Evolutionary conservation across 2,797 vertebrate species (phyloP), one percentile per base, ranked within the genome.

Genomic region (Poeciliopsis presidionis): DNA sequence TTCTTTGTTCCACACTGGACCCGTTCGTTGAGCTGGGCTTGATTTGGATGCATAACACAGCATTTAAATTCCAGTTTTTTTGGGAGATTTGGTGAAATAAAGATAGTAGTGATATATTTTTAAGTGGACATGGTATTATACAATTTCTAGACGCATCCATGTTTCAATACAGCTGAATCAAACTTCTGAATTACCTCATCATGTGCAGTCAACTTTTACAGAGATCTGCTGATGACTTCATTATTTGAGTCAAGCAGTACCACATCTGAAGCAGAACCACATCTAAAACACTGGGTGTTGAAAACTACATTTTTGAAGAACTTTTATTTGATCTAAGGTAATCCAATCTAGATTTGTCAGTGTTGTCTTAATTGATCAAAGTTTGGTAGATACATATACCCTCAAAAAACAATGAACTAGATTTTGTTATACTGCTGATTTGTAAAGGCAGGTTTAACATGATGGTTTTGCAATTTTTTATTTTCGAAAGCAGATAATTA

Each of bases 401-500:
- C 8, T 5, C 36, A 67, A 41, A 41, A 65, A 41, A 43, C 22
- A 25, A 22, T 65, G 16, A 43, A 43, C 5, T 25, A 25, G 2
- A 25, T 5, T 22, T 14, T 69, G 2, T 12, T 11, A 41, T 20
- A 67, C 63, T 22, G 36, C 20, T 14, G 4, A 41, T 39, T 12
- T 43, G 33, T 51, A 22, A 69, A 69, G 39, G 11, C 65, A 41
- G 22, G 4, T 69, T 25, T 69, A n/a, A 36, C 53, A 77, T 18
- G 18, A 3, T 81, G 73, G 41, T 75, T 78, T 57, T 86, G 63
- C 84, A 73, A 41, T 79, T 77, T 30, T 67, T 84, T 73, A 51
- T 77, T 39, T 75, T 83, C 51, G 5, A 65, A 9, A 39, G 8
- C 39, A 33, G 67, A 41, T 46, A 22, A 65, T 39, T 65, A 65